Evolutionary conservation across 2,797 vertebrate species (phyloP).

Genomic region (Salmo trutta): DNA sequence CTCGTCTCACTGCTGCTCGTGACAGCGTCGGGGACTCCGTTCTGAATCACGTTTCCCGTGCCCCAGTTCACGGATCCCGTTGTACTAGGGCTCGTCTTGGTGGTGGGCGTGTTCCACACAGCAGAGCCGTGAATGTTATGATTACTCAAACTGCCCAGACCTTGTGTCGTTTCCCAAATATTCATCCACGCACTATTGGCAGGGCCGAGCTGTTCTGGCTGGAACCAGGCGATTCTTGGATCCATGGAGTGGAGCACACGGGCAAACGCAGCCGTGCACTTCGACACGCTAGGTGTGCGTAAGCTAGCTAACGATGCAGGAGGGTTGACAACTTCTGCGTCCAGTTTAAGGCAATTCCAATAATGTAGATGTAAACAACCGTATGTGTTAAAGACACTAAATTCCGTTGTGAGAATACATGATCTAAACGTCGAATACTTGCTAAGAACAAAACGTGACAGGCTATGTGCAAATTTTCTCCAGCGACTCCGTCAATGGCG

Average conservation of each 20-base stretch:
- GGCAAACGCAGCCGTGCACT: neutral
- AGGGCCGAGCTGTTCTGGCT: constrained; percentile 8
- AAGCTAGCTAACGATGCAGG: neutral
- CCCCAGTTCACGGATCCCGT: neutral
- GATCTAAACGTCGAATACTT: neutral
- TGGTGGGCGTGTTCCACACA: neutral
- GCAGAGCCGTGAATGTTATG: neutral
- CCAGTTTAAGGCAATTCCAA: neutral
- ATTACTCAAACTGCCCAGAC: neutral
- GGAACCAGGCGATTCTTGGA: constrained; percentile 4
- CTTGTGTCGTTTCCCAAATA: constrained; percentile 1
- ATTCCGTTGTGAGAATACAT: neutral
- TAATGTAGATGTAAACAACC: neutral
- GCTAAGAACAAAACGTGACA: neutral
- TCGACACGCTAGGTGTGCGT: constrained; percentile 1
- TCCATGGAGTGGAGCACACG: neutral
- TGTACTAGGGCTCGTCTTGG: neutral
- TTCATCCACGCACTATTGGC: neutral
- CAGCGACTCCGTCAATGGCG: neutral
- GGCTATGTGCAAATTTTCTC: neutral
- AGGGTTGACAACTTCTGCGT: neutral
- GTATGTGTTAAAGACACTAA: neutral
- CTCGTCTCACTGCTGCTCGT: constrained; percentile 67
- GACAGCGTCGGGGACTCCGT: constrained; percentile 2
- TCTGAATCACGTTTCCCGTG: neutral